phyloP scores from a whole-genome alignment of 2,113 vertebrate species.

The Ariopsis seemanni region DNA sequence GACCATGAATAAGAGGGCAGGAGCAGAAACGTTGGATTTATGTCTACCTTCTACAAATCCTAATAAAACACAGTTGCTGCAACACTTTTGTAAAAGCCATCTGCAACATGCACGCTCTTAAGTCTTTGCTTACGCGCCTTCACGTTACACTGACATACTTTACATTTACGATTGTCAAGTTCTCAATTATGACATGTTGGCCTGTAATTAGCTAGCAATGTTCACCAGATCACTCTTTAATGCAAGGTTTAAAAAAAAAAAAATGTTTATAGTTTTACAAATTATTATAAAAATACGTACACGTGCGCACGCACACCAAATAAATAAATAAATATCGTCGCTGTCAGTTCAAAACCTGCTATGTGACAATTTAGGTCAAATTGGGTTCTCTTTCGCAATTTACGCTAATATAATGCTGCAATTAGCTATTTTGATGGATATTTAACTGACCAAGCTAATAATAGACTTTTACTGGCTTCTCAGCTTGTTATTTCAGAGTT shows the following conservation, averaged over 20 bases:
- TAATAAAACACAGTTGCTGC: too few relatives aligned
- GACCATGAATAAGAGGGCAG: neutral
- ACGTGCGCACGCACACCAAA: too few relatives aligned
- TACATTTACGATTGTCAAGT: neutral
- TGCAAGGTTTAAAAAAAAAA: neutral
- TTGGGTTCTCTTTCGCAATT: too few relatives aligned
- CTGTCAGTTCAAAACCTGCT: too few relatives aligned
- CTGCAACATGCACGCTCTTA: neutral
- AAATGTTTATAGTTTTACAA: neutral
- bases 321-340: too few relatives aligned
- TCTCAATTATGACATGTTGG: neutral
- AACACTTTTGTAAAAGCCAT: neutral
- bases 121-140: neutral
- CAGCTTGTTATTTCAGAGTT: too few relatives aligned
- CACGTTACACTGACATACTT: neutral
- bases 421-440: too few relatives aligned
- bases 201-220: neutral
- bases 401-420: too few relatives aligned
- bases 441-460: too few relatives aligned
- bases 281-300: neutral
- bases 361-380: too few relatives aligned
- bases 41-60: too few relatives aligned
- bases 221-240: neutral
- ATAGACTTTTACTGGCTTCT: too few relatives aligned
- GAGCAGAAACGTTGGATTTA: neutral